Evolutionary conservation across 2,888 invertebrate genomes (phyloP), one percentile per base, ranked within the genome.

Genomic region (Dendrolimus pini): DNA sequence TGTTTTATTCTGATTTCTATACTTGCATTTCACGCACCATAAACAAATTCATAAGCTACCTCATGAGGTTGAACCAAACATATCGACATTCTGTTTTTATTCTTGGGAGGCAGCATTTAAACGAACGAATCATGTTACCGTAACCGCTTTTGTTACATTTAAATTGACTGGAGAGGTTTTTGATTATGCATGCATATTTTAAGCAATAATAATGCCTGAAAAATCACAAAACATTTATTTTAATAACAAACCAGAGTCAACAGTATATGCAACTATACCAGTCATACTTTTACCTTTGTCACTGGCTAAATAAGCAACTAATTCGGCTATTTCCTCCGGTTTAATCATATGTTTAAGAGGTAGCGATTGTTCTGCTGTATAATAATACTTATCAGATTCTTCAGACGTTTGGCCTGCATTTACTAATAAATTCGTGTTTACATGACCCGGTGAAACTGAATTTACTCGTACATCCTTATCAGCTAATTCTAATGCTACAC

Each of bases 371-470:
- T 52, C 41, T 2, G 55, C 55, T 1, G 14, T 52, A n/a, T 61
- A 61, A 61, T 59, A 69, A 42, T 62, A 55, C 7, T 55, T 57
- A n/a, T 72, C 67, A 56, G 52, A 66, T 56, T 64, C 65, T 61
- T 66, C 65, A n/a, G 58, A 57, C 58, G 47, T 58, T 1, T 61
- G 14, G 30, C 70, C 69, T 9, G 65, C 54, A 56, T 67, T 66
- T 30, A 59, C 8, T n/a, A 67, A 56, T 56, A 75, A 65, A 58
- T 77, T 70, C 6, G 78, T 78, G 55, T 67, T 94, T 6, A 93
- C 91, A 0, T 94, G 93, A 53, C 96, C 95, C 30, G 95, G 96
- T 69, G 93, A 93, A 6, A 95, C 93, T 55, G 92, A 88, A 76
- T 95, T 95, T 0, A 94, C 94, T 59, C 95, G 83, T 1, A 95